phyloP scores from a whole-genome alignment of 2,888 invertebrate species.

The Metopia argyrocephala region DNA sequence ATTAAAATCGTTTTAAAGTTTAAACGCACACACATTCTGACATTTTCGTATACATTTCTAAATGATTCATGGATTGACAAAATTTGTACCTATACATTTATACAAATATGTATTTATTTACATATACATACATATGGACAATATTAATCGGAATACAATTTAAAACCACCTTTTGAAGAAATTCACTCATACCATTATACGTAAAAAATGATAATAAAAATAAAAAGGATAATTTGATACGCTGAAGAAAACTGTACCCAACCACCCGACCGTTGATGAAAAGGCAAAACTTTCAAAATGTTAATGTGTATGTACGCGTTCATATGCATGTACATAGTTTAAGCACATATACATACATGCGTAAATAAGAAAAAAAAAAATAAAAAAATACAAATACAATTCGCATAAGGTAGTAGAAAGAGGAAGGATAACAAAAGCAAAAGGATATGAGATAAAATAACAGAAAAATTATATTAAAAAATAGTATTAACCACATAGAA shows the following conservation, averaged over 20 bases:
- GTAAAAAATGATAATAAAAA: not conserved
- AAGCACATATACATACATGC: not conserved
- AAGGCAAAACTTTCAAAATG: slow-evolving; percentile 10
- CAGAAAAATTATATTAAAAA: slow-evolving; percentile 10
- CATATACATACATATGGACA: not conserved
- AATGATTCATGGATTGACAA: not conserved
- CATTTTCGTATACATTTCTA: not conserved
- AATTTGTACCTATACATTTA: not conserved
- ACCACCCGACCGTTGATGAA: slow-evolving; percentile 51
- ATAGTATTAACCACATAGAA: slow-evolving; percentile 1
- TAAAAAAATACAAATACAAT: slow-evolving; percentile 46
- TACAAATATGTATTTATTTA: not conserved
- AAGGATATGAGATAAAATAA: slow-evolving; percentile 41
- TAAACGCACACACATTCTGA: too few relatives aligned
- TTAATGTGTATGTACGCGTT: not conserved
- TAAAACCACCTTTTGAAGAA: too few relatives aligned
- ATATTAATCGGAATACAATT: too few relatives aligned
- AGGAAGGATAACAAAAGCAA: slow-evolving; percentile 24
- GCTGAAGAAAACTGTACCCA: slow-evolving; percentile 64
- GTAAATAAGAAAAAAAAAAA: slow-evolving; percentile 6
- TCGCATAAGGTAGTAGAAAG: slow-evolving; percentile 36
- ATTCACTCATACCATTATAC: not conserved
- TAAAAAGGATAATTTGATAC: slow-evolving; percentile 51
- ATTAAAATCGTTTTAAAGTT: too few relatives aligned
- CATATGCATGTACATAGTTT: not conserved